Base-by-base conservation (phyloP, 1,140 invertebrate genomes). In the Bradysia coprophila region DNA sequence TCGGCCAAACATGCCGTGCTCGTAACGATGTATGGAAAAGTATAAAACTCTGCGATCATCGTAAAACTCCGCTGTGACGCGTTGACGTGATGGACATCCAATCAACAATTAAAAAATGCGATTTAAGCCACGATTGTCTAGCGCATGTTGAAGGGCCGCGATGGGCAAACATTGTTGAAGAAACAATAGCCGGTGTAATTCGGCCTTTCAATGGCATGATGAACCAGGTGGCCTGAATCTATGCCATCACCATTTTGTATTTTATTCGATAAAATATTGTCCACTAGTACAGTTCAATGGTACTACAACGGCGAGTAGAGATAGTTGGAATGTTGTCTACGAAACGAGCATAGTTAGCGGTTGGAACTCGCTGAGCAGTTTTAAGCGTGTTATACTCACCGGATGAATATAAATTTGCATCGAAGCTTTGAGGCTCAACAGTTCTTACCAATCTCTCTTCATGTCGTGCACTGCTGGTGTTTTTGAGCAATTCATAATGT, bases 151-250 rank as follows among this genome's bases (percentile, higher is more conserved):
- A 16, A 90, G 87, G 10, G 87, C 90, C 37, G 98, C 66, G 2
- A 88, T 94, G n/a, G n/a, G n/a, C n/a, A n/a, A 1, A 93, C 90
- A 64, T 98, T 98, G 59, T 98, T 98, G 51, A 96, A 93, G 57
- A 85, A 87, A 63, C 94, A 98, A 41, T 59, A 60, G 16, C 93
- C 93, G 64, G 82, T 86, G 44, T 78, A 88, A 56, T 88, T 82
- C 15, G 76, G 66, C n/a, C n/a, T n/a, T 48, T 74, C 64, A 81
- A 90, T 91, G 3, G 94, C 93, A 72, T 99, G 95, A 68, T 99
- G 95, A n/a, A 18, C 95, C 94, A 9, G 94, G 93, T 32, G 94
- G 93, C 47, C 91, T n/a, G 79, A 44, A 66, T 69, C 45, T 74
- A 58, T 16, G 87, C 88, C 68, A 90, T 83, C n/a, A 37, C 88